These are phyloP conservation scores for Hydropotes inermis DNA, from an alignment of 2,113 vertebrate species.

Conservation along the genomic window DNA sequence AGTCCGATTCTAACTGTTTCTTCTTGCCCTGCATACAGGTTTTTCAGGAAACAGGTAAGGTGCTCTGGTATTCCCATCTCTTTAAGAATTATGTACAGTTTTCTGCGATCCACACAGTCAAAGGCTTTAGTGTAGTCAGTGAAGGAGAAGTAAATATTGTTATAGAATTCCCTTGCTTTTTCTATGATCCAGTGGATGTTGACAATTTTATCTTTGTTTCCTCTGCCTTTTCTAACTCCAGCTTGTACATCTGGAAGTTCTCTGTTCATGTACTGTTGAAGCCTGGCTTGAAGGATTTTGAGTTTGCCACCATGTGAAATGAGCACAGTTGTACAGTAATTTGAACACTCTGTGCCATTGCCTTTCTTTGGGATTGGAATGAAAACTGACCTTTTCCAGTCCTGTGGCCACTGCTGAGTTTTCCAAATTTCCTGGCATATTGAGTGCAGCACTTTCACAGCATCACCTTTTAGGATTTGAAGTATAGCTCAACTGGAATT, in stretches of 20 bases:
- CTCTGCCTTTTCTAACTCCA: not conserved
- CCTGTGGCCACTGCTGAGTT: not conserved
- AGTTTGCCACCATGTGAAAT: not conserved
- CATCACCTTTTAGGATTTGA: not conserved
- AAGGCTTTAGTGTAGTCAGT: not conserved
- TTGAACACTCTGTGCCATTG: not conserved
- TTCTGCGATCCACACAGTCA: not conserved
- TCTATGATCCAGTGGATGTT: not conserved
- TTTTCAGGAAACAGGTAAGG: not conserved
- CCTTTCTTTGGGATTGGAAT: not conserved
- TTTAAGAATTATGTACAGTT: not conserved
- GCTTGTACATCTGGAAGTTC: not conserved
- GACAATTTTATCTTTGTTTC: not conserved
- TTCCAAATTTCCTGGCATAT: not conserved
- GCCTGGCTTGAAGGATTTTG: not conserved
- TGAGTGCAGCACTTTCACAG: not conserved
- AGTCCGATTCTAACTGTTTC: not conserved
- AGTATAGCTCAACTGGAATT: not conserved
- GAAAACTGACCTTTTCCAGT: not conserved
- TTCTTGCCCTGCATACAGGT: not conserved
- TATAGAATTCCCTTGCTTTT: not conserved
- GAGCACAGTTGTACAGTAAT: not conserved
- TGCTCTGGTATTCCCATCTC: not conserved
- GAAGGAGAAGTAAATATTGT: not conserved
- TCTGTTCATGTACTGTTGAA: not conserved